These are phyloP conservation scores for Neuroscelio doddi DNA, from an alignment of 2,888 invertebrate species.

Conservation along the genomic window DNA sequence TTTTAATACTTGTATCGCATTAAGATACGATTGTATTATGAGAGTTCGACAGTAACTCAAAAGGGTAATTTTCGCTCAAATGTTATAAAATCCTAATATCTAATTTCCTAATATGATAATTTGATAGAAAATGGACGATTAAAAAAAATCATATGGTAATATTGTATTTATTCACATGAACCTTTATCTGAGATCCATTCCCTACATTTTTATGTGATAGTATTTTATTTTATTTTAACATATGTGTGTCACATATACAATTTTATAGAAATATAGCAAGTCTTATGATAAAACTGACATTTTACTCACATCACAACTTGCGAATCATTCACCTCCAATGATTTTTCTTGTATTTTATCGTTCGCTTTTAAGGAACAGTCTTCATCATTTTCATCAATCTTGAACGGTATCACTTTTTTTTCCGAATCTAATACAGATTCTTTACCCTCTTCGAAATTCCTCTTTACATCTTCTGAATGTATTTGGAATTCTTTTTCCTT, in stretches of 20 bases:
- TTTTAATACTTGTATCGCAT: background rate
- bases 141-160: conserved; percentile 17
- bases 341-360: background rate
- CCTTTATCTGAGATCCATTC: background rate
- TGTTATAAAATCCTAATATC: conserved; percentile 53
- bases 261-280: too few species aligned
- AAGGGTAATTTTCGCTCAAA: conserved; percentile 60
- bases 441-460: too few species aligned
- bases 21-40: conserved; percentile 30
- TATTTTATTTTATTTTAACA: too few species aligned
- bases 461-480: too few species aligned
- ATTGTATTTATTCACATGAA: background rate
- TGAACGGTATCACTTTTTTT: too few species aligned
- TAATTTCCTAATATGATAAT: conserved; percentile 61
- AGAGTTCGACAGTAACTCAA: conserved; percentile 22
- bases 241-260: too few species aligned
- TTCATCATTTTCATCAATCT: background rate
- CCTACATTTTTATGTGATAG: background rate
- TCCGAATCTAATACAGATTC: background rate
- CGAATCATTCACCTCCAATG: background rate
- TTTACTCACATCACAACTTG: too few species aligned
- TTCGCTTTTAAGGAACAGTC: background rate
- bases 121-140: conserved; percentile 52
- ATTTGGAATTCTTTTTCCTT: too few species aligned
- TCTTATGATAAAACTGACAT: too few species aligned